A percentile compares a stretch with the other conserved stretches of the same genome.
phyloP scores from a whole-genome alignment of 2,888 invertebrate species.

The Uropetala carovei region DNA sequence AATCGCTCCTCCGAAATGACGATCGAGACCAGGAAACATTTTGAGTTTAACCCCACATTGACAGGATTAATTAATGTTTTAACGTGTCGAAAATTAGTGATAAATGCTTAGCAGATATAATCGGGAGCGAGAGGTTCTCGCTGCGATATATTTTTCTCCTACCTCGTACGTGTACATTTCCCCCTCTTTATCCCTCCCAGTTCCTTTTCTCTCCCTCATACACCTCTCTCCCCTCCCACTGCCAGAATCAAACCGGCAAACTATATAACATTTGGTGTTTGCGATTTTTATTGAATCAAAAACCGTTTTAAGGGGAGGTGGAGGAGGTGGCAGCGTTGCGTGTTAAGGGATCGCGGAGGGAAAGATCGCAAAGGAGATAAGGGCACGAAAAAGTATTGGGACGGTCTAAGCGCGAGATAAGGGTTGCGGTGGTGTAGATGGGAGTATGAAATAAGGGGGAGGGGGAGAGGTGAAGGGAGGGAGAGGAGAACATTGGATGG shows the following conservation, averaged over 20 bases:
- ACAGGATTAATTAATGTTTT: slow-evolving; percentile 40
- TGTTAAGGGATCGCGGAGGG: slow-evolving; percentile 30
- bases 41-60: neutral
- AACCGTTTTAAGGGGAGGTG: slow-evolving; percentile 38
- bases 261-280: slow-evolving; percentile 11
- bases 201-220: neutral
- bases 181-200: neutral
- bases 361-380: slow-evolving; percentile 56
- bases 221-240: neutral
- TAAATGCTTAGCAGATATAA: slow-evolving; percentile 22
- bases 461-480: neutral
- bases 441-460: neutral
- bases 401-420: slow-evolving; percentile 52
- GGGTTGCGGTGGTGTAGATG: slow-evolving; percentile 22
- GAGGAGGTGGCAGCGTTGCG: slow-evolving; percentile 23
- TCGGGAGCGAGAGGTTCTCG: slow-evolving; percentile 36
- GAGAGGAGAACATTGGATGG: neutral
- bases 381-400: slow-evolving; percentile 47
- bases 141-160: slow-evolving; percentile 20
- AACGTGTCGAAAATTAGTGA: slow-evolving; percentile 35
- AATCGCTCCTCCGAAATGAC: neutral
- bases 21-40: neutral
- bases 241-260: neutral
- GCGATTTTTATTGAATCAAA: slow-evolving; percentile 58
- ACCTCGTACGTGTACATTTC: neutral